A percentile compares a stretch with the other conserved stretches of the same genome.
Conservation (phyloP, 2,113 vertebrate genomes). For the Trematocara macrostoma region DNA sequence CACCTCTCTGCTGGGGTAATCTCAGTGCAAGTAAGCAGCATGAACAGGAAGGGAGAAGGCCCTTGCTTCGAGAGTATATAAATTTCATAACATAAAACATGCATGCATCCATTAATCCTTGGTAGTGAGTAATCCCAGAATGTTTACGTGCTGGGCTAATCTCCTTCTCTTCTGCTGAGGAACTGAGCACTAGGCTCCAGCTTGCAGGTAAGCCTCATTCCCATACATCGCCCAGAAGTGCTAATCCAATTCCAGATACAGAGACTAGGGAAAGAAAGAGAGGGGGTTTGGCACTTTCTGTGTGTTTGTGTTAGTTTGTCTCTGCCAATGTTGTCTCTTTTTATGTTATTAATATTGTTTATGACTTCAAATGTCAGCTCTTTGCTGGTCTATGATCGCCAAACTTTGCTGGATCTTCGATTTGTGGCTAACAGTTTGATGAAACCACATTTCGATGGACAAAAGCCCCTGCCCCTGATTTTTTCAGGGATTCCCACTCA, state of each 20-base stretch:
- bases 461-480: too few relatives aligned
- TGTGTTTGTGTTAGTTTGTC: not conserved
- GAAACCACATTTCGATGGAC: too few relatives aligned
- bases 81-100: conserved; percentile 27
- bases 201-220: conserved; percentile 53
- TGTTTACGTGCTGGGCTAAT: conserved; percentile 48
- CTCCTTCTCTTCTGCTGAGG: conserved; percentile 34
- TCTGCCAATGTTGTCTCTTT: too few relatives aligned
- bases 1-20: conserved; percentile 2
- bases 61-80: not conserved
- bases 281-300: not conserved
- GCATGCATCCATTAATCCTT: conserved; percentile 52
- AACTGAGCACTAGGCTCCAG: conserved; percentile 16
- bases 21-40: conserved; percentile 20
- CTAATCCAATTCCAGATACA: conserved; percentile 44
- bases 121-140: conserved; percentile 49
- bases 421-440: too few relatives aligned
- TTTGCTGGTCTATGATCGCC: too few relatives aligned
- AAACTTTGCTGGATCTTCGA: too few relatives aligned
- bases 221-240: conserved; percentile 18
- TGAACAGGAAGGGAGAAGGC: not conserved
- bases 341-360: too few relatives aligned
- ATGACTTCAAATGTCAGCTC: too few relatives aligned
- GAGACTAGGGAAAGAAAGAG: not conserved
- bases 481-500: too few relatives aligned